phyloP scores from a whole-genome alignment of 2,888 invertebrate genomes.

The Macaria notata region DNA sequence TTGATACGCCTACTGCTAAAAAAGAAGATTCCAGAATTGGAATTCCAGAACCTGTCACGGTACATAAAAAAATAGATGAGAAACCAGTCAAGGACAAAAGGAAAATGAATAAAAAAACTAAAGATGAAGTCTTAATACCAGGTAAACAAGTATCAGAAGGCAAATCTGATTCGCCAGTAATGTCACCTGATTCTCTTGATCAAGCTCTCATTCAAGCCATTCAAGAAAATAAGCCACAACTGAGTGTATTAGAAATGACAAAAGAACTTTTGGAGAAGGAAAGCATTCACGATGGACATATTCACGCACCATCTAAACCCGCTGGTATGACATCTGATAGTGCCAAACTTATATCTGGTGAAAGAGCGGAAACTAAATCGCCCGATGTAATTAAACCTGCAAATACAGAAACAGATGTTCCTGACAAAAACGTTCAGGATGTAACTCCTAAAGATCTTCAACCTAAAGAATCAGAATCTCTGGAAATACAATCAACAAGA shows the following conservation, averaged over 20 bases:
- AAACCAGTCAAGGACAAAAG: neutral
- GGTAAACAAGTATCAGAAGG: slow-evolving; percentile 1
- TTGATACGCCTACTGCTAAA: slow-evolving; percentile 19
- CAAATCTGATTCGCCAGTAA: slow-evolving; percentile 7
- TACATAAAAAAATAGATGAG: neutral
- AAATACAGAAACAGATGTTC: neutral
- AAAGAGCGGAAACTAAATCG: neutral
- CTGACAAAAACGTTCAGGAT: neutral
- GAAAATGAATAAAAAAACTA: neutral
- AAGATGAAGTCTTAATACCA: neutral
- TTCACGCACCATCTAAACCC: neutral
- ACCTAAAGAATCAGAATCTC: too few relatives aligned
- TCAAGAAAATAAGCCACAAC: slow-evolving; percentile 21
- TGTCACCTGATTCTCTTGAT: neutral
- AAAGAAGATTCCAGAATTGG: neutral
- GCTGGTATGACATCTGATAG: too few relatives aligned
- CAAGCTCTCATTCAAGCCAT: slow-evolving; percentile 3
- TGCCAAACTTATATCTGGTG: too few relatives aligned
- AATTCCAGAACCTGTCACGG: neutral
- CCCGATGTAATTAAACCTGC: neutral
- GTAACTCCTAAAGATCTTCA: too few relatives aligned
- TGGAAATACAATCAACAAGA: too few relatives aligned
- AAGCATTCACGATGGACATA: slow-evolving; percentile 29
- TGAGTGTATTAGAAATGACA: slow-evolving; percentile 35
- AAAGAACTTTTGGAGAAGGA: slow-evolving; percentile 44